Evolutionary conservation across 2,797 vertebrate species (phyloP).

Genomic region (Philypnodon macrostomus): DNA sequence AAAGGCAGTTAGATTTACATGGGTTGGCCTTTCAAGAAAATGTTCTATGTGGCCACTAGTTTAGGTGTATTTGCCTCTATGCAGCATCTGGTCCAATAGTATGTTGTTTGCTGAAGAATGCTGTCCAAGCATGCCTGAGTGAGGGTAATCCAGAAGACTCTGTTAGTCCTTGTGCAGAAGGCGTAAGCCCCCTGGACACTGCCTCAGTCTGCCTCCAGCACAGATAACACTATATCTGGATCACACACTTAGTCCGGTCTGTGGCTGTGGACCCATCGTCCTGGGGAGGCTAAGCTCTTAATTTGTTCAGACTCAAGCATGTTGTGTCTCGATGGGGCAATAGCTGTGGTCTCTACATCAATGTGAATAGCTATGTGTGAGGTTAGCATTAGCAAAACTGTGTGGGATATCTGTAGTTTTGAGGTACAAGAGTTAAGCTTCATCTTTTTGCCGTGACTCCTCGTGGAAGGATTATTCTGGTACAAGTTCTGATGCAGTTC

Average conservation of each 20-base stretch:
- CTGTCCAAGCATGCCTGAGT: slow-evolving; percentile 64
- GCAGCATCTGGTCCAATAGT: slow-evolving; percentile 49
- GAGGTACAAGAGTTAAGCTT: too few species aligned
- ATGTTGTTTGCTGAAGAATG: slow-evolving; percentile 71
- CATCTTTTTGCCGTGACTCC: too few species aligned
- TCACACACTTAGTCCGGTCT: slow-evolving; percentile 37
- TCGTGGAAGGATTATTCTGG: too few species aligned
- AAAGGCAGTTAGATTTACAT: too few species aligned
- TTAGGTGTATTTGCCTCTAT: slow-evolving; percentile 57
- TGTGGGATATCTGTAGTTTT: too few species aligned
- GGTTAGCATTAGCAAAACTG: slow-evolving; percentile 4
- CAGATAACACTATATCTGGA: slow-evolving; percentile 72
- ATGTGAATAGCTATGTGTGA: slow-evolving; percentile 56
- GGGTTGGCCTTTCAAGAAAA: slow-evolving; percentile 32
- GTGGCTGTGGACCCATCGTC: slow-evolving; percentile 55
- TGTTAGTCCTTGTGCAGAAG: slow-evolving; percentile 63
- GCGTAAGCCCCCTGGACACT: slow-evolving; percentile 66
- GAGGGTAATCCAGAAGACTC: slow-evolving; percentile 72
- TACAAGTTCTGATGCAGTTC: too few species aligned
- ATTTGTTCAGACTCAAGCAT: slow-evolving; percentile 77
- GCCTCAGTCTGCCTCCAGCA: slow-evolving; percentile 66
- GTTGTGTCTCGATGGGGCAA: slow-evolving; percentile 74
- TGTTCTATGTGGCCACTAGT: slow-evolving; percentile 50
- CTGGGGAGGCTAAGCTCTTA: slow-evolving; percentile 73
- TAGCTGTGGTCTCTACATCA: slow-evolving; percentile 85